Evolutionary conservation across 2,113 vertebrate genomes (phyloP), one percentile per base, ranked within the genome.

Genomic region (Neodontobutis hainanensis): DNA sequence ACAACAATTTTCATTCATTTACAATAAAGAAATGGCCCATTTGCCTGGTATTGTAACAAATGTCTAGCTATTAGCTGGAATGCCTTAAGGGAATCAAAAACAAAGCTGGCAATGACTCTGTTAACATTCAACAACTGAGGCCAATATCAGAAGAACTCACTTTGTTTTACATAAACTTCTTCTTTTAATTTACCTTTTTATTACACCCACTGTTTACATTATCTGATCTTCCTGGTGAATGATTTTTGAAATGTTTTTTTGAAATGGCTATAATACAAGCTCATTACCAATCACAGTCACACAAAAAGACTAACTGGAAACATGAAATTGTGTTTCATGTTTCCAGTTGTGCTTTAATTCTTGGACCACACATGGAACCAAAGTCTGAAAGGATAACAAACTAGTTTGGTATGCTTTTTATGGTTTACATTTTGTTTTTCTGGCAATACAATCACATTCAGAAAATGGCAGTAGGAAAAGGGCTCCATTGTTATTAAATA

Each of bases 271-370:
- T 68, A 64, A 83, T 82, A 61, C 1, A 2, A 16, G 19, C 49
- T 80, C 73, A 83, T 85, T 77, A 75, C 63, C 70, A 80, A 73
- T 77, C 80, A 81, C 53, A 62, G 66, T 83, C 75, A 81, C 78
- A 50, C 72, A 82, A 69, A 69, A 52, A 73, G 81, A 83, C 56
- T 67, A 68, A 77, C 58, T 65, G 59, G 75, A 77, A 87, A 85
- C 43, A 75, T 66, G 44, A 87, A 75, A 87, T 82, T 85, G 52
- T 63, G 81, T 70, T 86, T 77, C 86, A 86, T 83, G 67, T 65
- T 85, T 83, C 27, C 66, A 79, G 73, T 78, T 71, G 35, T 0
- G 56, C 51, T 68, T 47, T 74, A 73, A 74, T 83, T 83, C 64
- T 45, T 35, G 66, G 61, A 74, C 73, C 49, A 65, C 68, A 47